Conservation (phyloP, 2,113 vertebrate genomes). For the Mesembrinibis cayennensis region DNA sequence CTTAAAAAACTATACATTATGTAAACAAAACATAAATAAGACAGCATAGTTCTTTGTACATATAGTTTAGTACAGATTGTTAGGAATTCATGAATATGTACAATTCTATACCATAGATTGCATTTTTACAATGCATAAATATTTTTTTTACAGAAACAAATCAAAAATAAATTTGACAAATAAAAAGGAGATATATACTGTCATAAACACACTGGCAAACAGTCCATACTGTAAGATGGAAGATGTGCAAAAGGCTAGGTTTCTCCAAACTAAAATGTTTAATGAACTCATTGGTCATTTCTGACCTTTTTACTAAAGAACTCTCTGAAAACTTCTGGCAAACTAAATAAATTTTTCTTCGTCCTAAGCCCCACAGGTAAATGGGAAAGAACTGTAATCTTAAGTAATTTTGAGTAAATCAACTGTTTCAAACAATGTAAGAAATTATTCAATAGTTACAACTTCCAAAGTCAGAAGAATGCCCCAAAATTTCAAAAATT, state of each 20-base stretch:
- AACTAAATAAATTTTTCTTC: constrained; percentile 37
- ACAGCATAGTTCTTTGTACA: constrained; percentile 82
- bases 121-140: constrained; percentile 78
- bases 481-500: constrained; percentile 70
- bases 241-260: constrained; percentile 72
- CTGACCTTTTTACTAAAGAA: constrained; percentile 56
- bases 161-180: constrained; percentile 73
- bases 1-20: constrained; percentile 93
- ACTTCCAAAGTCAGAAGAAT: constrained; percentile 70
- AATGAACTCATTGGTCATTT: constrained; percentile 25
- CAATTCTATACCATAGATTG: constrained; percentile 74
- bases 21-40: constrained; percentile 94
- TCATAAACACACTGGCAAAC: constrained; percentile 64
- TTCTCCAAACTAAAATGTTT: constrained; percentile 58
- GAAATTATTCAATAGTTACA: constrained; percentile 62
- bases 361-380: constrained; percentile 30
- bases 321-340: constrained; percentile 42
- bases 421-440: constrained; percentile 58
- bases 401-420: constrained; percentile 43
- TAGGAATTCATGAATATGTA: constrained; percentile 76
- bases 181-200: constrained; percentile 55
- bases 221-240: constrained; percentile 67
- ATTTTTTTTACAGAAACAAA: constrained; percentile 71
- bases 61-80: constrained; percentile 77
- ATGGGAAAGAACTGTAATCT: constrained; percentile 41